These are phyloP conservation scores for Trachelus iudaicus DNA, from an alignment of 2,888 invertebrate genomes.

Conservation along the genomic window DNA sequence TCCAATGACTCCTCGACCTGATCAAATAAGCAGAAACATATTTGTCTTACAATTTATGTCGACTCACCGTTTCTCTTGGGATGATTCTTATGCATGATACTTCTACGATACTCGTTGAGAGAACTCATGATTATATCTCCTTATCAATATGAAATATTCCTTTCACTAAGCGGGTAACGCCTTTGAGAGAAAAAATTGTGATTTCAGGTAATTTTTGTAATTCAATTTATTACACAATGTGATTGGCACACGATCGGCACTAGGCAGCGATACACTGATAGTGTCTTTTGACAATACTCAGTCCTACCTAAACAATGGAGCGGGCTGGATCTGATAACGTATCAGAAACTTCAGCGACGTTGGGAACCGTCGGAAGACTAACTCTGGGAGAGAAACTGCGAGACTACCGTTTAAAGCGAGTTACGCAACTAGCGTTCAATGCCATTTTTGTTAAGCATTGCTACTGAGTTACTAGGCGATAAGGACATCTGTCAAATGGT, in stretches of 20 bases:
- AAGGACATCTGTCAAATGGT: neutral
- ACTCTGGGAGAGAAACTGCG: neutral
- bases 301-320: neutral
- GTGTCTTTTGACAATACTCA: neutral
- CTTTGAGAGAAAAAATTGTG: neutral
- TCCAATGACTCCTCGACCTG: neutral
- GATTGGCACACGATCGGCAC: neutral
- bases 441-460: constrained; percentile 10
- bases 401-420: constrained; percentile 11
- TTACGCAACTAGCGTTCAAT: constrained; percentile 16
- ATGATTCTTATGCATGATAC: neutral
- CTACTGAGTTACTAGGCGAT: neutral
- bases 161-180: neutral
- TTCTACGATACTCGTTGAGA: neutral
- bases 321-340: neutral
- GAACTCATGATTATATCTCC: neutral
- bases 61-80: neutral
- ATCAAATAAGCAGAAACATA: neutral
- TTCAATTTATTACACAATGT: neutral
- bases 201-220: neutral
- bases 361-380: neutral
- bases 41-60: neutral
- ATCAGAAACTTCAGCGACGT: neutral
- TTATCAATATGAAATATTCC: neutral
- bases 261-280: neutral